Evolutionary conservation across 1,140 invertebrate species (phyloP), one percentile per base, ranked within the genome.

Genomic region (Cecropterus lyciades): DNA sequence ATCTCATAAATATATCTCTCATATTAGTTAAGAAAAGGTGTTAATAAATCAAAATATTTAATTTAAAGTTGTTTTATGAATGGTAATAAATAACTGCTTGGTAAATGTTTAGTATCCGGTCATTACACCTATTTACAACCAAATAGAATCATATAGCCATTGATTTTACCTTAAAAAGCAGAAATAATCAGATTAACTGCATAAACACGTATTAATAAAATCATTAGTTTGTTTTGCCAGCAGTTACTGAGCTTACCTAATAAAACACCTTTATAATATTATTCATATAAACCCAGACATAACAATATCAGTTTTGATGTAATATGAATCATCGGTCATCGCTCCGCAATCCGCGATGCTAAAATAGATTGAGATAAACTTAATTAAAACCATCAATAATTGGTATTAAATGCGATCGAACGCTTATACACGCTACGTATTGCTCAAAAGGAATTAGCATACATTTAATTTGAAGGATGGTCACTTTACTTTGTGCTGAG

Each of bases 341-440:
- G 84, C 55, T 65, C 80, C 60, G 46, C 70, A 67, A 67, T 74
- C 65, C 63, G 49, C 65, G 72, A 72, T 69, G 72, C 77, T 73
- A 72, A 80, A 84, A 84, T 83, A 82, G 78, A 84, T 79, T 69
- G 72, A 79, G 73, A 82, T 82, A 81, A 81, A 83, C 68, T 74
- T 77, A 84, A 84, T 84, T 84, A 84, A 85, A 83, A 78, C 77
- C 80, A 83, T 84, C 78, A 81, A 85, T 81, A 82, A 82, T 79
- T 69, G 55, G 72, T 70, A 77, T 80, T 84, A 79, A 80, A 81
- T 70, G 70, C 75, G 73, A 66, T 73, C 70, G 69, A 63, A 79
- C 71, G 65, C 75, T 75, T 76, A 74, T 76, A 73, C 65, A 70
- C 59, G 73, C 75, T 68, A 72, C 62, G 70, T 77, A 78, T 79